Conservation (phyloP, 2,113 vertebrate genomes). For the Dipodomys spectabilis region DNA sequence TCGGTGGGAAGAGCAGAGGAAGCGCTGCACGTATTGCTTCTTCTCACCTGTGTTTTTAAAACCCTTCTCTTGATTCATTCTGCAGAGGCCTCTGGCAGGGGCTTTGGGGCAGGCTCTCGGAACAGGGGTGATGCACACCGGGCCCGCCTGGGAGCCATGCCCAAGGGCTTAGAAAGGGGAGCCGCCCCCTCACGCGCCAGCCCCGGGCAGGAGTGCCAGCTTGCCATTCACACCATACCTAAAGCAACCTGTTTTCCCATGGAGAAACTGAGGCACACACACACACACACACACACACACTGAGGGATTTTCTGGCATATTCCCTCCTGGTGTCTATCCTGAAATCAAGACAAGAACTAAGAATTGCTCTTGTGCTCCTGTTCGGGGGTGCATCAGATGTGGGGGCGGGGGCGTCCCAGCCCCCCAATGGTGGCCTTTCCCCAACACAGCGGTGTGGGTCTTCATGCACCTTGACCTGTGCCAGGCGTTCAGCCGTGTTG, state of each 20-base stretch:
- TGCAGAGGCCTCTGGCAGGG: not conserved
- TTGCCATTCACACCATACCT: not conserved
- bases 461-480: not conserved
- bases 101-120: not conserved
- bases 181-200: too few species aligned
- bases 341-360: not conserved
- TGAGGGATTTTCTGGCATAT: not conserved
- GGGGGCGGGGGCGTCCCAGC: not conserved
- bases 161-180: not conserved
- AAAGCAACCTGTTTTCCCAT: not conserved
- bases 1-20: conserved; percentile 1
- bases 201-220: too few species aligned
- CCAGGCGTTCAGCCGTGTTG: too few species aligned
- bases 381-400: too few species aligned
- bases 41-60: not conserved
- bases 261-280: not conserved
- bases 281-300: not conserved
- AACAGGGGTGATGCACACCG: not conserved
- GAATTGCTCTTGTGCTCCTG: not conserved
- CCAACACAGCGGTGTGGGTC: not conserved
- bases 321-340: not conserved
- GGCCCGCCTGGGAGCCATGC: not conserved
- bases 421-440: not conserved
- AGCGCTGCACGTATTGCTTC: not conserved
- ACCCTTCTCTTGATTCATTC: not conserved